Base-by-base conservation (phyloP, 2,797 vertebrate genomes). In the Leucoraja ocellata region DNA sequence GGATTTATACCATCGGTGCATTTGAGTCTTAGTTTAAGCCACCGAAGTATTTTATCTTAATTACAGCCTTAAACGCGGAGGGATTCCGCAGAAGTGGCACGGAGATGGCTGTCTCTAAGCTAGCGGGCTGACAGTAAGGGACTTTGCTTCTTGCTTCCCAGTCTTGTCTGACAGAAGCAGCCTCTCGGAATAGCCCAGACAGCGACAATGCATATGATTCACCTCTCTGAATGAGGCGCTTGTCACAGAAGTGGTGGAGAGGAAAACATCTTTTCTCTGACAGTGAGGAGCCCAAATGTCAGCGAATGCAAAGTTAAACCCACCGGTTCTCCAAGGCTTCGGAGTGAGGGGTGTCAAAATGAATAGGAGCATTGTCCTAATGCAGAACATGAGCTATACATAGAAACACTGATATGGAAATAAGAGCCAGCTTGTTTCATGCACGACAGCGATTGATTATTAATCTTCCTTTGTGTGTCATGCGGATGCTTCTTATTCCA, bases 341-440 rank as follows among this genome's bases (percentile, higher is more conserved):
- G 54, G 90, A 92, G 90, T 74, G 90, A 76, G 16, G 84, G 68
- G 63, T 88, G 84, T 88, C 84, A 88, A 14, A 86, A 8, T 68
- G 84, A 68, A 68, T 68, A 2, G n/a, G 32, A 68, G 84, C n/a
- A 68, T 88, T 88, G 84, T 88, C 84, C 63, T 88, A n/a, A 92
- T 54, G 68, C 68, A 92, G 90, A 46, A 76, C 23, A 74, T 4
- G 71, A 74, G 68, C 90, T 92, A 92, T 74, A 92, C 90, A 92
- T 92, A 92, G 90, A 73, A 92, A 74, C 90, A 92, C 71, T 25
- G 90, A 92, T 76, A 92, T 92, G 90, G 90, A 92, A 92, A 92
- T 92, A 74, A 28, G 71, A 88, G 36, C 11, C 71, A 28, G 71
- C 71, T 74, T 92, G 39, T 92, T 92, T 58, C 11, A 11, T 54